Conservation (phyloP, 2,797 vertebrate species). For the Chiroxiphia lanceolata region DNA sequence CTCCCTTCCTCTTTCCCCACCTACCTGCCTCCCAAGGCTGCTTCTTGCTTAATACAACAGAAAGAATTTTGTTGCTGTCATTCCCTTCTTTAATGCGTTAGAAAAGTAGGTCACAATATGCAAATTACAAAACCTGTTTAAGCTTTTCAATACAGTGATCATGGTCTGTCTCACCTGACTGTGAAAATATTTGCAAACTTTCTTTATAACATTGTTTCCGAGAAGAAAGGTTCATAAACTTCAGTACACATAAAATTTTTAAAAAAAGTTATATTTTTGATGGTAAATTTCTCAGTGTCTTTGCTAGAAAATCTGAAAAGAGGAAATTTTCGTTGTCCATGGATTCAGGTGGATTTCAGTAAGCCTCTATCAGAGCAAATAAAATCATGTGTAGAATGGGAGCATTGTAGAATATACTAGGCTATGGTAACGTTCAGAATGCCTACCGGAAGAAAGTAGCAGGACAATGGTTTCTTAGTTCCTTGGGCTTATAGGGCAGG, state of each 20-base stretch:
- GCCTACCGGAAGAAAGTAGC: background rate
- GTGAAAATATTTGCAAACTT: background rate
- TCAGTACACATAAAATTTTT: background rate
- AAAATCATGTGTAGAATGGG: background rate
- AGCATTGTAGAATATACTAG: background rate
- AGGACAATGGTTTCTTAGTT: background rate
- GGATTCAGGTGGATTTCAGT: background rate
- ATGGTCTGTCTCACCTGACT: background rate
- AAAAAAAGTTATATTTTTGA: background rate
- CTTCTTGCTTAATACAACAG: background rate
- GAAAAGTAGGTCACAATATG: background rate
- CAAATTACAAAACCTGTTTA: background rate
- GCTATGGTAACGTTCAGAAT: background rate
- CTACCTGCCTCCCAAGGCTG: background rate
- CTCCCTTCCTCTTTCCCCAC: background rate
- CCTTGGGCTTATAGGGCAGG: background rate
- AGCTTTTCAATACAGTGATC: background rate
- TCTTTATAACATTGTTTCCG: background rate
- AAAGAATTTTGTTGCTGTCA: background rate
- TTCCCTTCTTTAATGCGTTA: background rate
- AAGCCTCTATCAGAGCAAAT: background rate
- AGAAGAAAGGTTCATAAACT: background rate
- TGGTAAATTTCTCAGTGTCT: background rate
- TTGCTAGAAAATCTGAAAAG: background rate
- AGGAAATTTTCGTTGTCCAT: background rate